phyloP scores from a whole-genome alignment of 2,113 vertebrate species.

The Perca schrenkii region DNA sequence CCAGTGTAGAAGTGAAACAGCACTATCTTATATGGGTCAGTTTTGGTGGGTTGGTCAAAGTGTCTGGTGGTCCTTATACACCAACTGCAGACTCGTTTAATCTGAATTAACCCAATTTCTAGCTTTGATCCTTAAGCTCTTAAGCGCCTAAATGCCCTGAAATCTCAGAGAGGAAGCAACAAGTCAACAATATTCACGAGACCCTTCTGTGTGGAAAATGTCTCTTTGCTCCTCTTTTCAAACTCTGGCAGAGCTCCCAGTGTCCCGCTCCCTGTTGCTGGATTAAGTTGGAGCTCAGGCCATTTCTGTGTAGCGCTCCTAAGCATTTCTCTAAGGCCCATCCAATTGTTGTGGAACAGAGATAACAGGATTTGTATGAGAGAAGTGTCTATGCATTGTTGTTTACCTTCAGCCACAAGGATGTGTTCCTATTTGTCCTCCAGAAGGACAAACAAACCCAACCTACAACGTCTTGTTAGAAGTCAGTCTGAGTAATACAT shows the following conservation, averaged over 20 bases:
- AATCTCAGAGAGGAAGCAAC: slow-evolving; percentile 68
- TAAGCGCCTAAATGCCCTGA: slow-evolving; percentile 70
- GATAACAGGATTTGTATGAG: slow-evolving; percentile 71
- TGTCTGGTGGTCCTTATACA: slow-evolving; percentile 55
- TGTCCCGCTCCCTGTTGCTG: slow-evolving; percentile 40
- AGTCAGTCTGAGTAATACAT: neutral
- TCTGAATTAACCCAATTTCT: slow-evolving; percentile 79
- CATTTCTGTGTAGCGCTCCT: slow-evolving; percentile 48
- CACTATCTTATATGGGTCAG: slow-evolving; percentile 10
- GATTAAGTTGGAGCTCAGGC: slow-evolving; percentile 46
- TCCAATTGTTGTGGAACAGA: slow-evolving; percentile 60
- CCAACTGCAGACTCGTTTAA: slow-evolving; percentile 56
- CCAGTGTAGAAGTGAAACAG: neutral
- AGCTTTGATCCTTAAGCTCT: slow-evolving; percentile 71
- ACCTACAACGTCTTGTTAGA: neutral
- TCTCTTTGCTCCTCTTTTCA: slow-evolving; percentile 45
- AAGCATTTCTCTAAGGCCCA: slow-evolving; percentile 40
- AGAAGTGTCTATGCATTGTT: slow-evolving; percentile 23
- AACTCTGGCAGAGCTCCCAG: slow-evolving; percentile 28
- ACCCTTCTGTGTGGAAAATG: slow-evolving; percentile 43
- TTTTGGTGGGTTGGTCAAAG: slow-evolving; percentile 25
- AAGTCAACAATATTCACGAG: slow-evolving; percentile 67
- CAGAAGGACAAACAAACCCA: slow-evolving; percentile 30
- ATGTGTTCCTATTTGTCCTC: slow-evolving; percentile 29
- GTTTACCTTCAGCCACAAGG: slow-evolving; percentile 33